Conservation (phyloP, 2,113 vertebrate genomes). For the Pseudois nayaur region DNA sequence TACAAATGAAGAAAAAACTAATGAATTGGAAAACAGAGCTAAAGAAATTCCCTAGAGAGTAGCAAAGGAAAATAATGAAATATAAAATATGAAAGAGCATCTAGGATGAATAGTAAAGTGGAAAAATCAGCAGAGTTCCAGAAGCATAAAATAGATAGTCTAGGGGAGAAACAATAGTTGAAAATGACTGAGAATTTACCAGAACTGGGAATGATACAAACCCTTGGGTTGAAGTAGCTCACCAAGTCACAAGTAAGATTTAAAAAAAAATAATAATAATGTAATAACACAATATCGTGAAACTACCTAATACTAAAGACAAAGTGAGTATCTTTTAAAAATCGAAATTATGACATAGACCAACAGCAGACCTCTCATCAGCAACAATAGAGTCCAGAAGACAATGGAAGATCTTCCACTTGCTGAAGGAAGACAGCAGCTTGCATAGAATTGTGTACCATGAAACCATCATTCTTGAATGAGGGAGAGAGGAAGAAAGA, state of each 20-base stretch:
- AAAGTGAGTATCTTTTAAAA: not conserved
- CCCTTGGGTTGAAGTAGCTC: not conserved
- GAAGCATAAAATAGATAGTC: conserved; percentile 1
- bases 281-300: not conserved
- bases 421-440: not conserved
- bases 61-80: not conserved
- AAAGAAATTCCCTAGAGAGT: not conserved
- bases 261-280: not conserved
- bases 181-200: conserved; percentile 13
- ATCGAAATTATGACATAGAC: not conserved
- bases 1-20: not conserved
- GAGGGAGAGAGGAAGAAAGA: not conserved
- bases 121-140: not conserved
- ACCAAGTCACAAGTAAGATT: not conserved
- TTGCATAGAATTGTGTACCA: not conserved
- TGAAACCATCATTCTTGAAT: not conserved
- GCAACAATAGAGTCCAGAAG: not conserved
- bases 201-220: not conserved
- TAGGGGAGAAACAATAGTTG: not conserved
- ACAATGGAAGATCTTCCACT: not conserved
- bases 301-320: not conserved
- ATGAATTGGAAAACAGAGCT: not conserved
- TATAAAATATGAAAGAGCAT: not conserved
- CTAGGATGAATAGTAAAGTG: not conserved
- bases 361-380: not conserved